A percentile compares a stretch with the other conserved stretches of the same genome.
phyloP scores from a whole-genome alignment of 2,797 vertebrate species.

The Rhynchonycteris naso region DNA sequence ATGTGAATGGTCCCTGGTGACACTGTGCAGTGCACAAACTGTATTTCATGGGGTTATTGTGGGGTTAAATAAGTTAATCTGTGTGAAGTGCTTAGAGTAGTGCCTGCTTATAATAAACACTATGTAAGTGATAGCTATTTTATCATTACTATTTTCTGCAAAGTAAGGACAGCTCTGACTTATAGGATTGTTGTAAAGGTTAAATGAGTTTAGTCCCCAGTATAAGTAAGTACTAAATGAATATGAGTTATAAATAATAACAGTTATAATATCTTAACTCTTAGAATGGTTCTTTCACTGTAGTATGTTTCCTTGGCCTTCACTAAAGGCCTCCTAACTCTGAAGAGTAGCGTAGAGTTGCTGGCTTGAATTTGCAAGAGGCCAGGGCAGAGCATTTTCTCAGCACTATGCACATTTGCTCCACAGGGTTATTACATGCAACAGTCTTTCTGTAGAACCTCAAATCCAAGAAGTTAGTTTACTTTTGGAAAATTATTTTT shows the following conservation, averaged over 20 bases:
- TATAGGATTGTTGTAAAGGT: background rate
- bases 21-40: background rate
- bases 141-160: background rate
- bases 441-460: background rate
- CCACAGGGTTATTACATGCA: background rate
- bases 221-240: background rate
- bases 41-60: background rate
- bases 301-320: background rate
- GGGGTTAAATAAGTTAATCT: background rate
- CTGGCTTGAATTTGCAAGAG: background rate
- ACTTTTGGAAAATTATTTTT: slow-evolving; percentile 54
- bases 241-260: background rate
- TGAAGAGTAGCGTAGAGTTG: background rate
- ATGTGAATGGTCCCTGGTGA: background rate
- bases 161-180: background rate
- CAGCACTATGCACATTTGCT: background rate
- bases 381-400: background rate
- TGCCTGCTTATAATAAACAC: background rate
- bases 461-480: background rate
- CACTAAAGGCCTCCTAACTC: background rate
- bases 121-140: background rate
- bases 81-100: background rate
- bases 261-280: background rate
- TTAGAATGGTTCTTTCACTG: background rate
- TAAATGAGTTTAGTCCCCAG: background rate